Base-by-base conservation (phyloP, 2,113 vertebrate species). In the Corythornis madagascariensis region DNA sequence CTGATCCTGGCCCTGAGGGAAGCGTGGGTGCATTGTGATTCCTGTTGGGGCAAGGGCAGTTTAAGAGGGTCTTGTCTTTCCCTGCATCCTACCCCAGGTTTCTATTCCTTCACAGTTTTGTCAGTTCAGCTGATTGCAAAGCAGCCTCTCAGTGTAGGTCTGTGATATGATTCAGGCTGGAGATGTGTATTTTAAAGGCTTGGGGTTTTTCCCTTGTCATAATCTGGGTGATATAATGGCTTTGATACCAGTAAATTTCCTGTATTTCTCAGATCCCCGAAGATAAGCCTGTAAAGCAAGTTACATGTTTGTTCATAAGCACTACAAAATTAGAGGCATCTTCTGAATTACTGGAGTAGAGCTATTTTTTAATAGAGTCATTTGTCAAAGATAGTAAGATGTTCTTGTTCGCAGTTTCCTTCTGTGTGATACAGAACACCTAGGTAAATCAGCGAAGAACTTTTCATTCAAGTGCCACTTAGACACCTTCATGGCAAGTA, bases 181-280 rank as follows among this genome's bases (percentile, higher is more conserved):
- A 83, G 42, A 38, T 4, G 1, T 72, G 11, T 66, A 18, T 92
- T 90, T 76, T 71, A 70, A 80, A 61, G 69, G 16, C 50, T 57
- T 24, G 3, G 4, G 1, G 1, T 11, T 83, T 72, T 28, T 6
- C 11, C 18, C 11, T 40, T 43, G 11, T 57, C 2, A 0, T 73
- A 66, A 76, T 50, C 67, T 91, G 63, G 13, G 17, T 91, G 40
- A 74, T 17, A 10, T 26, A 66, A 88, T 50, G 28, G 14, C 59
- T 87, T 25, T 50, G 24, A 28, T 94, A 65, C 11, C 1, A 2
- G 38, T 38, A 81, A 93, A 28, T 71, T 61, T 13, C 43, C 16
- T 19, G 4, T 66, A 21, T 20, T 83, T 87, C 65, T 83, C 40
- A 48, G 35, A 31, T 72, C 42, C 28, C 57, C 67, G 69, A 61